Base-by-base conservation (phyloP, 2,113 vertebrate species). In the Notarius quadriscutis region DNA sequence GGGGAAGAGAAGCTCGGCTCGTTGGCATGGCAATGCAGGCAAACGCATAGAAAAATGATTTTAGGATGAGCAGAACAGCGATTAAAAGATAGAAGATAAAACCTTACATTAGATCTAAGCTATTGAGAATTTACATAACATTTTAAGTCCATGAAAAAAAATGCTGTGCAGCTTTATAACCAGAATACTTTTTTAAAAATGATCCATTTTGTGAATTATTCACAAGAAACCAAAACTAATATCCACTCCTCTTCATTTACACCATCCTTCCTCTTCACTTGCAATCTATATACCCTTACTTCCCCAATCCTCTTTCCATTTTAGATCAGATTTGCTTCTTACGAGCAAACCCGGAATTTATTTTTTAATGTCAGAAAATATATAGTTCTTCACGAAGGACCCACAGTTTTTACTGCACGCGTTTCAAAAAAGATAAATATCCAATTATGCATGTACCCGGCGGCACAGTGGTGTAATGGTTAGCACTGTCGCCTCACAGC, bases 21-120 rank as follows among this genome's bases (percentile, higher is more conserved):
- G 65, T 72, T 53, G 14, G 50, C 53, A 87, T 78, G 50, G 84
- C 74, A 86, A 78, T 81, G 60, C 72, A 74, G 65, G 57, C 41
- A 71, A 63, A 79, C 17, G 14, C 17, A 12, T 57, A 71, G 60
- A 88, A 30, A 89, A 63, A 87, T 84, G 53, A 60, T 72, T 71
- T 82, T 79, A 65, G 53, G 84, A 81, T 83, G 15, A 74, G n/a
- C 51, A 41, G 50, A 74, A 25, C 71, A 72, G 25, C 25, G 48
- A 65, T 57, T 4, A 83, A 0, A 41, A 27, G 53, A 41, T 10
- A 27, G 48, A 34, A 34, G 67, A 71, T 15, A 18, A 82, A 87
- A 71, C 50, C 80, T 22, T 8, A 18, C 17, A 5, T 11, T 25
- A 84, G 22, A 53, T 11, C 57, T 34, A 51, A 25, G 51, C 27